These are phyloP conservation scores for Cheilosia impressa DNA, from an alignment of 2,888 invertebrate species.

Conservation along the genomic window DNA sequence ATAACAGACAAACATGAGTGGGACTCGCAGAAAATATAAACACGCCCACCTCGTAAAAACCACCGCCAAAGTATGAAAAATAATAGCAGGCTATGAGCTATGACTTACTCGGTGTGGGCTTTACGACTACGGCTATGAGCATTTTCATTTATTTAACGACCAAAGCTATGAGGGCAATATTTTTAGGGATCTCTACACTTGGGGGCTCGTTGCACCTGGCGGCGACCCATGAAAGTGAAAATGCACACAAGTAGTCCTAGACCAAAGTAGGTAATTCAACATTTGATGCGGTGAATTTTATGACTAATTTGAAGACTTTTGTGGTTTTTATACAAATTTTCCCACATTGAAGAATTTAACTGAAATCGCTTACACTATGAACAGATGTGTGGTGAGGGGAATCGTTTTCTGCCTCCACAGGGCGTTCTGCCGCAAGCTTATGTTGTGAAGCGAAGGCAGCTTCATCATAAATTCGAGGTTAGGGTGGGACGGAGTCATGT, in stretches of 20 bases:
- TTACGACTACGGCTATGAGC: conserved; percentile 39
- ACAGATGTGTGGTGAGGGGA: conserved; percentile 4
- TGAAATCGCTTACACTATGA: conserved; percentile 15
- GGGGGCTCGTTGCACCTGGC: conserved; percentile 26
- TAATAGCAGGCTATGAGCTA: conserved; percentile 26
- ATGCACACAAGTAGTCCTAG: not conserved
- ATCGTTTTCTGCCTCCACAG: not conserved
- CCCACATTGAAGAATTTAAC: not conserved
- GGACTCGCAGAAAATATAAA: too few relatives aligned
- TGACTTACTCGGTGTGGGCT: conserved; percentile 19
- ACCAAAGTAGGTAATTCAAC: not conserved
- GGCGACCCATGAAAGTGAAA: not conserved
- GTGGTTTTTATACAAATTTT: conserved; percentile 2
- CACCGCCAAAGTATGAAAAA: conserved; percentile 39
- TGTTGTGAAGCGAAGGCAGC: not conserved
- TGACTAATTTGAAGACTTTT: not conserved
- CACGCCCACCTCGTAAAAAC: conserved; percentile 12
- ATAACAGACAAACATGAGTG: too few relatives aligned
- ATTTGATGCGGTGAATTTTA: not conserved
- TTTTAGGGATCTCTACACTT: not conserved
- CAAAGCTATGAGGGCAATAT: not conserved
- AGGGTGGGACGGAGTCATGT: conserved; percentile 23
- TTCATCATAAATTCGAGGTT: conserved; percentile 23
- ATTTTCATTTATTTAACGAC: conserved; percentile 49
- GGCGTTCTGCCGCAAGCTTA: conserved; percentile 22